Base-by-base conservation (phyloP, 2,113 vertebrate species). In the Todiramphus saurophagus region DNA sequence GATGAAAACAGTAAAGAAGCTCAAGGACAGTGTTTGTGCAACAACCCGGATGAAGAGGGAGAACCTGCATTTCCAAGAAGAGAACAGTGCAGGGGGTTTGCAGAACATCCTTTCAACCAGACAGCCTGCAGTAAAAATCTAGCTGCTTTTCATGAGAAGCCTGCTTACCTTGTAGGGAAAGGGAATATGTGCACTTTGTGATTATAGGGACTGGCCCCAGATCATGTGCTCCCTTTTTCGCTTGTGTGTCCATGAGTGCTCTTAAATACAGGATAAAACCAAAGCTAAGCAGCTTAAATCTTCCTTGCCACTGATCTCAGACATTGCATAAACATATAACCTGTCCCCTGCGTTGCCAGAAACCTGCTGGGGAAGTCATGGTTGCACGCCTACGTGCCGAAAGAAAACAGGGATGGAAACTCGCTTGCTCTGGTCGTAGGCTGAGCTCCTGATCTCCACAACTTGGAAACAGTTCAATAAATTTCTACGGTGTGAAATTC, bases 241-340 rank as follows among this genome's bases (percentile, higher is more conserved):
- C 69, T 17, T 10, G 9, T 31, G 24, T 53, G 37, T 51, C 58
- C 16, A 5, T 24, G 19, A 60, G 37, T 16, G 30, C 27, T 63
- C 63, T 55, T 68, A 9, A 10, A 7, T 21, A 30, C 18, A 30
- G 44, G 46, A 33, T 74, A 27, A 50, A 73, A 20, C 24, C 51
- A 11, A 33, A 44, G 37, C 50, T 27, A 43, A 16, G 27, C 20
- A 83, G 37, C n/a, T 73, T 70, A 4, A 4, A 35, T 46, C 37
- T 83, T 50, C 35, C 30, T 41, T 44, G 30, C 48, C 17, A 7
- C 51, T 58, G 18, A 17, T 64, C 43, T 73, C 44, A 23, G 25
- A 17, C 0, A 0, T 3, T 27, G 16, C n/a, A 13, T 30, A 16
- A 73, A 41, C 12, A 5, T 3, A 2, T 2, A 74, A 21, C 25